phyloP scores from a whole-genome alignment of 2,888 invertebrate genomes.

The Drosophila niveifrons region DNA sequence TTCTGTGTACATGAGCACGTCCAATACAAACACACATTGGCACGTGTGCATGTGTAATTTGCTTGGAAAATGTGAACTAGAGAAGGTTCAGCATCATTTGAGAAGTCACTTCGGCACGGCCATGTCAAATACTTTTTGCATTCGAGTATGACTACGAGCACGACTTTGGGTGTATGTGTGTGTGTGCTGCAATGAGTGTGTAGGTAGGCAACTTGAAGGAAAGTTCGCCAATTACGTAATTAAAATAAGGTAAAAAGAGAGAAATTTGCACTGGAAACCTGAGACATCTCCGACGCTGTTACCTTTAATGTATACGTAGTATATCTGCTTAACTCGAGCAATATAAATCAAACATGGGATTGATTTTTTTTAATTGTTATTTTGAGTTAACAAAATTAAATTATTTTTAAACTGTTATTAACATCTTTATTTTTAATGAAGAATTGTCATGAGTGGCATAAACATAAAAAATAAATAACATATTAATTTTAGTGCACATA shows the following conservation, averaged over 20 bases:
- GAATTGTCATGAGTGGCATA: too few relatives aligned
- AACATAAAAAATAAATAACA: too few relatives aligned
- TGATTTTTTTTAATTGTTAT: too few relatives aligned
- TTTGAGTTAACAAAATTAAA: too few relatives aligned
- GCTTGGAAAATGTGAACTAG: constrained; percentile 1
- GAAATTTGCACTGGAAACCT: background rate
- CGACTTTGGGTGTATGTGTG: background rate
- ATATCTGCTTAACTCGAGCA: background rate
- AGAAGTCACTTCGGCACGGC: constrained; percentile 5
- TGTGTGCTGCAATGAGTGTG: background rate
- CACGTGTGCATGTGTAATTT: constrained; percentile 5
- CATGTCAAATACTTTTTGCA: constrained; percentile 5
- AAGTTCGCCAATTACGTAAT: constrained; percentile 6
- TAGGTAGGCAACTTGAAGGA: background rate
- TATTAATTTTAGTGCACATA: too few relatives aligned
- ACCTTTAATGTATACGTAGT: background rate
- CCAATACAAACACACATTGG: background rate
- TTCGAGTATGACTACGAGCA: constrained; percentile 1
- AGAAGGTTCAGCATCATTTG: constrained; percentile 6
- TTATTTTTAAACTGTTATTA: too few relatives aligned
- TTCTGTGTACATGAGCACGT: background rate
- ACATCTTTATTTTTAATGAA: too few relatives aligned
- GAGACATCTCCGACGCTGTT: background rate
- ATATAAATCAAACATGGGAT: background rate
- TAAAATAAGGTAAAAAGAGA: constrained; percentile 1